These are phyloP conservation scores for Brachylomia viminalis DNA, from an alignment of 2,888 invertebrate genomes.

Conservation along the genomic window DNA sequence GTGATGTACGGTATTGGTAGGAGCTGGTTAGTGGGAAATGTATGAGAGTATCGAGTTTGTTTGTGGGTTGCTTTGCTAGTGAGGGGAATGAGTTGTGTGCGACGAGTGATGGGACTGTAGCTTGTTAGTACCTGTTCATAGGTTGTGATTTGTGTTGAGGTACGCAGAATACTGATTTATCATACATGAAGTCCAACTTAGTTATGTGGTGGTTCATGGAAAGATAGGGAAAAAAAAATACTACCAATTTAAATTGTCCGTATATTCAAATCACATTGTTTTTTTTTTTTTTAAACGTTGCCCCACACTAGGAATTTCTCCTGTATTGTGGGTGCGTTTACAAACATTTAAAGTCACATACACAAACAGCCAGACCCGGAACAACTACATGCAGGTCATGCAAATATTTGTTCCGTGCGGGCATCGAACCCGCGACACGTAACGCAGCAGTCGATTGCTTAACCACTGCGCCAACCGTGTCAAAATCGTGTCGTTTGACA, in stretches of 20 bases:
- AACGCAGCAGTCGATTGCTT: no score
- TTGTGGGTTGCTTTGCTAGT: slow-evolving; percentile 46
- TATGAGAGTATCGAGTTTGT: slow-evolving; percentile 38
- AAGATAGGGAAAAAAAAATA: background rate
- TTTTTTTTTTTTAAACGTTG: no score
- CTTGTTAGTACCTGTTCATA: slow-evolving; percentile 28
- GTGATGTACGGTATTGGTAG: slow-evolving; percentile 57
- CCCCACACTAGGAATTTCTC: no score
- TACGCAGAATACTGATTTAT: slow-evolving; percentile 25
- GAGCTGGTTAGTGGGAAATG: slow-evolving; percentile 44
- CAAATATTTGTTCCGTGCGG: no score
- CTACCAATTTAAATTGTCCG: background rate
- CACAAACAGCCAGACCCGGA: no score
- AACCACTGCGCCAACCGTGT: no score
- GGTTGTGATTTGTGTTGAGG: slow-evolving; percentile 36
- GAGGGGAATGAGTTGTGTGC: slow-evolving; percentile 52
- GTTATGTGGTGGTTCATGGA: background rate
- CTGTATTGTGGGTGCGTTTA: no score
- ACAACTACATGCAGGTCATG: no score
- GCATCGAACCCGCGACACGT: no score
- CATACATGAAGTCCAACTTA: background rate
- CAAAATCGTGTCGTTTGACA: no score
- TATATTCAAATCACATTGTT: background rate
- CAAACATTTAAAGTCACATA: no score
- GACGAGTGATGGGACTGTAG: slow-evolving; percentile 33